These are phyloP conservation scores for Calephelis perditalis DNA, from an alignment of 2,888 invertebrate genomes.

Conservation along the genomic window DNA sequence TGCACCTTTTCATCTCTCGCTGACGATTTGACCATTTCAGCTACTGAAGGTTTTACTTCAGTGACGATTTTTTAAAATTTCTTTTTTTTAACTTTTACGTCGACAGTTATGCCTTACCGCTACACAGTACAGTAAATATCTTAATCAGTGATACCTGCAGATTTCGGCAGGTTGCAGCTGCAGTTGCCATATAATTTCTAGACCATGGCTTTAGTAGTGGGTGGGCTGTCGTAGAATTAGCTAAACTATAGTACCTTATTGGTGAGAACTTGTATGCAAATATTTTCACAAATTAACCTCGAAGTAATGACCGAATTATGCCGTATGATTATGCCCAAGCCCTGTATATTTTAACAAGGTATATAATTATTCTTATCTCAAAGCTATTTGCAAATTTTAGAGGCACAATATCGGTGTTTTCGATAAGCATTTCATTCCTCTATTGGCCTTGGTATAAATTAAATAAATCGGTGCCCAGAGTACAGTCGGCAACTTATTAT, in stretches of 20 bases:
- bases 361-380: constrained; percentile 31
- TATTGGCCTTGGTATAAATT: constrained; percentile 14
- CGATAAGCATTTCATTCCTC: constrained; percentile 4
- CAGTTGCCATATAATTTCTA: too few relatives aligned
- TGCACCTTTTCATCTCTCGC: too few relatives aligned
- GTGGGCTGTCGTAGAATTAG: background rate
- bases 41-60: too few relatives aligned
- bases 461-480: constrained; percentile 36
- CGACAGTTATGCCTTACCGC: too few relatives aligned
- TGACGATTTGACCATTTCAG: too few relatives aligned
- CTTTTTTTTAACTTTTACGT: too few relatives aligned
- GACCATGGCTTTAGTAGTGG: background rate
- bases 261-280: constrained; percentile 18
- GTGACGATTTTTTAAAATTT: too few relatives aligned
- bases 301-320: constrained; percentile 25
- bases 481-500: constrained; percentile 18
- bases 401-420: constrained; percentile 24
- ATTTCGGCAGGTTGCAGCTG: too few relatives aligned
- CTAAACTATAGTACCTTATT: background rate
- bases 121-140: too few relatives aligned
- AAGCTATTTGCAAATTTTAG: constrained; percentile 29
- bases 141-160: too few relatives aligned
- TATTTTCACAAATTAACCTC: constrained; percentile 28
- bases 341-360: constrained; percentile 24
- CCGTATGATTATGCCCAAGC: constrained; percentile 20